Percentiles rank a stretch among this genome's conserved stretches.
These are phyloP conservation scores for Heliconius melpomene DNA, from an alignment of 1,140 invertebrate species.

Conservation along the genomic window DNA sequence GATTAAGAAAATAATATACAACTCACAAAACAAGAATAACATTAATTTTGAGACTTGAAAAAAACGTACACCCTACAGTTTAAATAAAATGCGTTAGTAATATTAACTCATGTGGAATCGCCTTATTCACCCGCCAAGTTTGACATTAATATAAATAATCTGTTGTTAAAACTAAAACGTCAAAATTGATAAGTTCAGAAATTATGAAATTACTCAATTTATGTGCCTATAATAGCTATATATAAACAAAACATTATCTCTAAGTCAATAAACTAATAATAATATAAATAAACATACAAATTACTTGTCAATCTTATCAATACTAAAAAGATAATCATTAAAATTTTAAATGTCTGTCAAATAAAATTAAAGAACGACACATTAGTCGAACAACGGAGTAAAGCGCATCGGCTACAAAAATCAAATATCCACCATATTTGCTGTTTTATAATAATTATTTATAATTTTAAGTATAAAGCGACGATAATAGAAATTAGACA, in stretches of 20 bases:
- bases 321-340: not conserved
- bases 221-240: not conserved
- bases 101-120: not conserved
- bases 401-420: conserved; percentile 56
- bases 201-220: not conserved
- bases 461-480: not conserved
- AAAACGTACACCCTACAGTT: too few relatives aligned
- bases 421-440: conserved; percentile 63
- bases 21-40: not conserved
- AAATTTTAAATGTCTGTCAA: not conserved
- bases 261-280: not conserved
- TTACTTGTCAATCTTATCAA: not conserved
- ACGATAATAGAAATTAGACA: conserved; percentile 46
- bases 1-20: not conserved
- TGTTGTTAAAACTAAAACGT: not conserved
- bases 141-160: not conserved
- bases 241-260: not conserved
- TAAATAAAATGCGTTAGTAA: too few relatives aligned
- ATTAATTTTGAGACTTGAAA: not conserved
- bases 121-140: not conserved
- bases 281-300: not conserved
- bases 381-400: conserved; percentile 43
- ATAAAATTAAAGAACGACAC: not conserved
- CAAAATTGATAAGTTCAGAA: not conserved
- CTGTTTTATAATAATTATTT: conserved; percentile 26